Conservation (phyloP, 2,797 vertebrate genomes). For the Salmo trutta region DNA sequence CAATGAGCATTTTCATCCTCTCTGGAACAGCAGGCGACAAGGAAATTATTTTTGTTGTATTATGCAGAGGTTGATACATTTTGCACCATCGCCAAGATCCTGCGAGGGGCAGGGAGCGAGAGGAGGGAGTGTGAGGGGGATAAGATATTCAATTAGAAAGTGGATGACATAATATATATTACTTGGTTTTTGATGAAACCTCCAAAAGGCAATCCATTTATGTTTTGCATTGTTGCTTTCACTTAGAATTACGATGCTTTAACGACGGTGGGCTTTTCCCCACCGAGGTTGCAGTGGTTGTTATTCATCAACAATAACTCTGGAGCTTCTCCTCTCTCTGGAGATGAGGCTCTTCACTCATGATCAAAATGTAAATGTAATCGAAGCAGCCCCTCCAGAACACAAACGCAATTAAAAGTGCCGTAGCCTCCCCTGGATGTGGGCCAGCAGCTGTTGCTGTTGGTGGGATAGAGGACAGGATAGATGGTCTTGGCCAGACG, state of each 20-base stretch:
- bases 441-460: slow-evolving; percentile 60
- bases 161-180: slow-evolving; percentile 23
- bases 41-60: slow-evolving; percentile 73
- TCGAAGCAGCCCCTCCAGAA: slow-evolving; percentile 29
- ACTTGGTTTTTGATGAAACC: slow-evolving; percentile 19
- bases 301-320: slow-evolving; percentile 24
- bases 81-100: slow-evolving; percentile 61
- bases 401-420: slow-evolving; percentile 59
- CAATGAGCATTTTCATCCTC: slow-evolving; percentile 68
- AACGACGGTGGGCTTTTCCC: slow-evolving; percentile 27
- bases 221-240: slow-evolving; percentile 2
- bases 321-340: slow-evolving; percentile 16
- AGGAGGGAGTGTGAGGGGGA: slow-evolving; percentile 6
- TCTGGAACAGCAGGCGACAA: slow-evolving; percentile 63
- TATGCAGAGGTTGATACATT: slow-evolving; percentile 65
- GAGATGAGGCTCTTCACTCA: slow-evolving; percentile 36
- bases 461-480: slow-evolving; percentile 43
- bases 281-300: slow-evolving; percentile 14
- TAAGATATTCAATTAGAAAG: slow-evolving; percentile 25
- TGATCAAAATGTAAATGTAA: slow-evolving; percentile 63
- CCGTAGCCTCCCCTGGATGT: slow-evolving; percentile 54
- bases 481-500: slow-evolving; percentile 75
- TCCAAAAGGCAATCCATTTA: slow-evolving; percentile 20
- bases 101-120: slow-evolving; percentile 10
- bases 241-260: slow-evolving; percentile 25